These are phyloP conservation scores for Cecropterus lyciades DNA, from an alignment of 1,140 invertebrate species.

Conservation along the genomic window DNA sequence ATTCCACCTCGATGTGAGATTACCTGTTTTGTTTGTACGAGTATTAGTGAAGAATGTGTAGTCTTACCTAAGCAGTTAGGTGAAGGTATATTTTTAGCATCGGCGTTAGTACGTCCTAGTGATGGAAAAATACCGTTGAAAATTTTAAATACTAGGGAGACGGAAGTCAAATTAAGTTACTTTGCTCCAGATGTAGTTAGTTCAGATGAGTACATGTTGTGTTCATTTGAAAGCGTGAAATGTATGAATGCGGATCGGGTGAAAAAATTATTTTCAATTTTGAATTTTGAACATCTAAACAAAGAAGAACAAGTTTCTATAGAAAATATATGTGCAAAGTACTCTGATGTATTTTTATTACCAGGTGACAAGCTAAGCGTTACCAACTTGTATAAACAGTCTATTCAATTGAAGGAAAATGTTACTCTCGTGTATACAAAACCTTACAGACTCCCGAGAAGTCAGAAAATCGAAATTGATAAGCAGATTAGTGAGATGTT, in stretches of 20 bases:
- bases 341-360: conserved; percentile 49
- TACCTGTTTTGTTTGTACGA: no score
- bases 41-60: no score
- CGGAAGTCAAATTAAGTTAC: no score
- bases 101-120: no score
- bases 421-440: conserved; percentile 48
- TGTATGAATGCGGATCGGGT: background rate
- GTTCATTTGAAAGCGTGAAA: background rate
- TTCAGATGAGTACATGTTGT: background rate
- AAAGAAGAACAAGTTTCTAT: conserved; percentile 43
- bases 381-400: conserved; percentile 49
- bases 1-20: no score
- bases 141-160: no score
- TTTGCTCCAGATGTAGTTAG: no score
- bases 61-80: no score
- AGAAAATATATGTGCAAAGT: conserved; percentile 52
- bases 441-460: conserved; percentile 50
- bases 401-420: conserved; percentile 44
- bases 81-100: no score
- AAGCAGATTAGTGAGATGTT: conserved; percentile 44
- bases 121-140: no score
- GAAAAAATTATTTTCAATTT: background rate
- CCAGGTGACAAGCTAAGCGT: conserved; percentile 44
- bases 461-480: conserved; percentile 40
- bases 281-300: conserved; percentile 47